Percentiles rank a stretch among this genome's conserved stretches.
Evolutionary conservation across 2,113 vertebrate species (phyloP).

Genomic region (Platichthys stellatus): DNA sequence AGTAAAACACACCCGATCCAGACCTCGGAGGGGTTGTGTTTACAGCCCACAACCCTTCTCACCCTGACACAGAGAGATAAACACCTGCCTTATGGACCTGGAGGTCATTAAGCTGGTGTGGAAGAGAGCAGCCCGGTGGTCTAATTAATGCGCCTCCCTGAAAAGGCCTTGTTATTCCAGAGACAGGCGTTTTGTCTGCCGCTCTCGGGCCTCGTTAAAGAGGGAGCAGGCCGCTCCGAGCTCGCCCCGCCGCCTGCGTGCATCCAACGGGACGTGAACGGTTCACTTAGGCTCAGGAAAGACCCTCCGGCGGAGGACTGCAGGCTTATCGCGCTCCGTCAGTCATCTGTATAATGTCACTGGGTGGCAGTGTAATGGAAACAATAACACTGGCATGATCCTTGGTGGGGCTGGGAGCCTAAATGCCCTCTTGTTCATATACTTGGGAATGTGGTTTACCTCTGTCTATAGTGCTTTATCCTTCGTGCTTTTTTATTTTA

Average conservation of each 20-base stretch:
- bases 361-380: slow-evolving; percentile 47
- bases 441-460: slow-evolving; percentile 11
- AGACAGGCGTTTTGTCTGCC: slow-evolving; percentile 45
- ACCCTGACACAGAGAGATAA: slow-evolving; percentile 31
- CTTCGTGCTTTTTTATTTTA: too few relatives aligned
- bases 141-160: slow-evolving; percentile 61
- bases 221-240: slow-evolving; percentile 26
- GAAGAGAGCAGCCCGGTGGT: slow-evolving; percentile 35
- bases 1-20: slow-evolving; percentile 26
- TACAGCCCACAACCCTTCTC: slow-evolving; percentile 18
- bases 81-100: slow-evolving; percentile 52
- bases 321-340: slow-evolving; percentile 41
- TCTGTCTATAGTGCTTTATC: not conserved
- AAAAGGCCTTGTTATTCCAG: slow-evolving; percentile 62
- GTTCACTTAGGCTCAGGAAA: slow-evolving; percentile 48
- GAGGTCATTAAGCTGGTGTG: slow-evolving; percentile 56
- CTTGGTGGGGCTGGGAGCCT: slow-evolving; percentile 3
- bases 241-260: slow-evolving; percentile 19
- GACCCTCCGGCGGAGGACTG: slow-evolving; percentile 31
- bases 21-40: slow-evolving; percentile 13
- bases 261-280: slow-evolving; percentile 35
- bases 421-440: slow-evolving; percentile 21
- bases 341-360: slow-evolving; percentile 47
- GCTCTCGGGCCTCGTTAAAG: slow-evolving; percentile 57
- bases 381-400: slow-evolving; percentile 32